Base-by-base conservation (phyloP, 1,140 invertebrate species). In the Zaprionus vittiger region DNA sequence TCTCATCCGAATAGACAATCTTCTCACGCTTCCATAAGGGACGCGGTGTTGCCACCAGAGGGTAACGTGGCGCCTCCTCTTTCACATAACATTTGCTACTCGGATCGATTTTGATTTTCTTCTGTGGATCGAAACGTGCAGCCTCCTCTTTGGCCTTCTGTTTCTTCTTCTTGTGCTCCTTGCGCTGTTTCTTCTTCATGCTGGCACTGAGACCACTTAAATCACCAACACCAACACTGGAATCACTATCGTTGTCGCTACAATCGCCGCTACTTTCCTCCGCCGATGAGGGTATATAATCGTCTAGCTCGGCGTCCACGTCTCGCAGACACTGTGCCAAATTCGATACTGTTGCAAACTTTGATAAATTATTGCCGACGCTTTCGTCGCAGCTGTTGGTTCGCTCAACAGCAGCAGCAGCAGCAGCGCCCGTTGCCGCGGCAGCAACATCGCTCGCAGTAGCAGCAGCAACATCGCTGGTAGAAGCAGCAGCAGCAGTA, bases 11-110 rank as follows among this genome's bases (percentile, higher is more conserved):
- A 52, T 93, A 93, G 20, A 91, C 85, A 22, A 92, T 87, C 70
- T 92, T 92, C 28, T 93, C 91, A 9, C 89, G 91, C 79, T 95
- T 95, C 92, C 94, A 94, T 20, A 95, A 85, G 5, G 94, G 94
- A 69, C 94, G 93, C 17, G 94, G 94, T 44, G 94, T 95, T 20
- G 94, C 94, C 76, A 94, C 94, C 26, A 95, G 82, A 2, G 94
- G 93, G 79, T 93, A 94, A 4, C 93, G 81, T 37, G 94, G 93
- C 65, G 93, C 92, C 92, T 95, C 93, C 73, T 94, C 93, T 80
- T 94, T 95, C n/a, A 94, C 93, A 65, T 92, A 93, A 54, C 89
- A 93, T 37, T 93, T 93, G 68, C 83, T 91, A 7, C 78, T 86
- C 5, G 90, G 80, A 75, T 93, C 92, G 55, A 93, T 86, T 74